Base-by-base conservation (phyloP, 2,797 vertebrate genomes). In the Spatula versicolor region DNA sequence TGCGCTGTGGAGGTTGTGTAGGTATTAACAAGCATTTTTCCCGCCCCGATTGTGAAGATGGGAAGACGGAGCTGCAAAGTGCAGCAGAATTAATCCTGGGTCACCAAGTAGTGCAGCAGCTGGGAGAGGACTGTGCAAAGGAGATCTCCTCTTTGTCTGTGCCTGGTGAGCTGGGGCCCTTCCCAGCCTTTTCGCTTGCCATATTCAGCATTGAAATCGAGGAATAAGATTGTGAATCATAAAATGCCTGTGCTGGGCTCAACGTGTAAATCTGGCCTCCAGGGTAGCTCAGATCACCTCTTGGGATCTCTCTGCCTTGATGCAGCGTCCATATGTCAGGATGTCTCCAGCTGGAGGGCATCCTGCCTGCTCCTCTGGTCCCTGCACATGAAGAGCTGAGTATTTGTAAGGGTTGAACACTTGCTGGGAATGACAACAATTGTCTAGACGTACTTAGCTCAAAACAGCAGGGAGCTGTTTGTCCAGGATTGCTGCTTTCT, bases 61-160 rank as follows among this genome's bases (percentile, higher is more conserved):
- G 60, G 54, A 64, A 90, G 87, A 75, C 9, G 37, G 69, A 58
- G 31, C 69, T 86, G 68, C 11, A 20, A 83, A 92, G 41, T 67
- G 52, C 85, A 80, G 60, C 74, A 76, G 72, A 91, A 73, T 91
- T 89, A 89, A 85, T 66, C 79, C n/a, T 3, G 18, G 76, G 73
- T 91, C 16, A 3, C 31, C 73, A 60, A 83, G 82, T 39, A 68
- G 56, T 5, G 18, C 43, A 74, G 72, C 43, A 52, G 50, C 22
- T 52, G 54, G 71, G 52, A 76, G 50, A 60, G 31, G 28, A 73
- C 35, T 21, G 39, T n/a, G 87, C 39, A 54, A 35, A 31, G 14
- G 5, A 67, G 43, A 50, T 87, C 39, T 82, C 26, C 37, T 84
- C 28, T 6, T 12, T 21, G 23, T 33, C 3, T 39, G 8, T 0